These are phyloP conservation scores for Cotesia vestalis DNA, from an alignment of 1,140 invertebrate genomes.

Conservation along the genomic window DNA sequence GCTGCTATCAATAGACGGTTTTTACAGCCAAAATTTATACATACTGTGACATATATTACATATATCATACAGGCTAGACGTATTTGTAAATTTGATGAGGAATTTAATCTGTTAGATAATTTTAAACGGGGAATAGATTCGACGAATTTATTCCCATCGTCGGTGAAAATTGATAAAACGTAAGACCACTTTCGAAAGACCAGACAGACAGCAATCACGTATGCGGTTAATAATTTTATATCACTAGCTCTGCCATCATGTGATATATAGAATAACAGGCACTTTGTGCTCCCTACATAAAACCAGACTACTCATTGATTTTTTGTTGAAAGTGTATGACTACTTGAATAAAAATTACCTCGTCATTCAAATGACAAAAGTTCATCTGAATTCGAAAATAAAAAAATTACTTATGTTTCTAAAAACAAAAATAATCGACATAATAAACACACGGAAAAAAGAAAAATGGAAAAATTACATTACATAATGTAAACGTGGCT, in stretches of 20 bases:
- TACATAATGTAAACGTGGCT: too few species aligned
- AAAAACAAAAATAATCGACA: too few species aligned
- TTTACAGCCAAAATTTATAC: too few species aligned
- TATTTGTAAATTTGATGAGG: conserved; percentile 3
- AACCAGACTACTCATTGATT: conserved; percentile 20
- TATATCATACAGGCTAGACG: not conserved
- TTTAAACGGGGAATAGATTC: conserved; percentile 17
- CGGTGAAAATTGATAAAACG: conserved; percentile 15
- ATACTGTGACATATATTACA: not conserved
- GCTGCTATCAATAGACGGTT: too few species aligned
- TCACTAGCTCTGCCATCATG: conserved; percentile 24
- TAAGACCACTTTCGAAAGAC: conserved; percentile 19
- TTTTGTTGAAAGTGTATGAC: not conserved
- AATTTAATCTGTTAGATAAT: conserved; percentile 12
- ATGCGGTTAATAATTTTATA: conserved; percentile 38
- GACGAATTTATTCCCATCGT: conserved; percentile 20
- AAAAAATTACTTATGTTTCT: too few species aligned
- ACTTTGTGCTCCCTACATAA: conserved; percentile 36
- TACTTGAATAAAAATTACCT: too few species aligned
- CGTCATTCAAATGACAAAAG: too few species aligned
- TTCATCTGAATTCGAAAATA: too few species aligned
- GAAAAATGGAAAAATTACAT: too few species aligned
- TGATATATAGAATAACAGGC: conserved; percentile 27
- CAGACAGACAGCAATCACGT: conserved; percentile 35
- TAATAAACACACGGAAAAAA: too few species aligned